Evolutionary conservation across 92 coral and sea anemone species (phyloP), one percentile per base, ranked within the genome.

Genomic region (Paragorgia papillata): DNA sequence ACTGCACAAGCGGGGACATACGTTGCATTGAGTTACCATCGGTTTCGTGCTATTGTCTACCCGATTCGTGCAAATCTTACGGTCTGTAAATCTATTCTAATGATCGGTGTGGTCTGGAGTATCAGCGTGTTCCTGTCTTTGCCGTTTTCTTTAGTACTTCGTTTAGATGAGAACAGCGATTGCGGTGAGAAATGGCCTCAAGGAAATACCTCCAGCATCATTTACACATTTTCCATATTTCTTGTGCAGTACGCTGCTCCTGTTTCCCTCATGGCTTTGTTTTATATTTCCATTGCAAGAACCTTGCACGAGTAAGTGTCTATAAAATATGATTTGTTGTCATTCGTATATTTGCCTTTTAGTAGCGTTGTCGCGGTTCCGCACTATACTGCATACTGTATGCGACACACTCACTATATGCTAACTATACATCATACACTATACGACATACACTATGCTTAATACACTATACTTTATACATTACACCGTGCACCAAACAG

Each of bases 1-100:
- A 90, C 91, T 58, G 97, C 97, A 28, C 83, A 90, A 40, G 93
- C 91, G 24, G 84, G 84, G 31, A 57, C 90, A 13, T 92, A 90
- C 55, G 89, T 92, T 24, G 88, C 89, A 0, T 76, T 92, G 25
- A 89, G 89, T 31, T 79, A 76, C 69, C 97, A 92, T 59, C 96
- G 97, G 53, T 71, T 71, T 35, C 48, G 78, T 18, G 78, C 78
- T 48, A 71, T 71, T 18, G 78, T 71, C 12, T 58, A 71, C 19
- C 78, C 78, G 8, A 71, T 71, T 10, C 78, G 78, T 9, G 78
- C 78, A n/a, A 71, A 53, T 17, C 57, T 71, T 9, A 71, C 63
- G 27, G 78, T 71, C 27, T 71, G 44, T 19, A 71, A 55, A 19
- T 71, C 78, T n/a, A 17, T 71, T 19, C 53, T 71, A 33, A 51